Evolutionary conservation across 1,140 invertebrate genomes (phyloP), one percentile per base, ranked within the genome.

Genomic region (Diorhabda sublineata): DNA sequence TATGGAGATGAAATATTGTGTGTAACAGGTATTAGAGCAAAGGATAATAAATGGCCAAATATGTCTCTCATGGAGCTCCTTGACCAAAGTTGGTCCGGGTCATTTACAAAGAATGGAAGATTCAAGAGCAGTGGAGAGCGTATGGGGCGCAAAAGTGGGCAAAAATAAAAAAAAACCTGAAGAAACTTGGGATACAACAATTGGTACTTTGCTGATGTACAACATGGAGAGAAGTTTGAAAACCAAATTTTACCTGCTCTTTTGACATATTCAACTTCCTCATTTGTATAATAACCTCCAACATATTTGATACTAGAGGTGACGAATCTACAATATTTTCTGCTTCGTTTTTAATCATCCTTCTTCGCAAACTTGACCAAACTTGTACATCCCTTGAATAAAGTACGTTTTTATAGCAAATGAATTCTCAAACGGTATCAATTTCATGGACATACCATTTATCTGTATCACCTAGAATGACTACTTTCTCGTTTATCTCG

Each of bases 381-480:
- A 87, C 67, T 44, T 84, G 81, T 4, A 87, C 84, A 74, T 87
- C 84, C 81, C 82, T 84, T 63, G n/a, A 79, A 77, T 68, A 73
- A 69, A 58, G 61, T 42, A 56, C 9, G 61, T 3, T 26, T 59
- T 11, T 44, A 42, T 58, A n/a, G 5, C 1, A 26, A 52, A 52
- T 52, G 8, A 52, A 6, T 52, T 1, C 5, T 52, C 5, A 52
- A 52, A 52, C 8, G 8, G 5, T 52, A 6, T 52, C 45, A 6
- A 52, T 6, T 6, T 52, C 45, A 52, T 52, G 5, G 45, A 9
- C 45, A 52, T 52, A 93, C 93, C 94, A 96, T 41, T 86, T 89
- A 75, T 94, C 92, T 70, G 90, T 89, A 77, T 96, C 90, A 0
- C 91, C 94, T 45, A 96, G 81, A 73, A 97, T 90, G 71, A 91